Base-by-base conservation (phyloP, 2,888 invertebrate species). In the Pegoplata infirma region DNA sequence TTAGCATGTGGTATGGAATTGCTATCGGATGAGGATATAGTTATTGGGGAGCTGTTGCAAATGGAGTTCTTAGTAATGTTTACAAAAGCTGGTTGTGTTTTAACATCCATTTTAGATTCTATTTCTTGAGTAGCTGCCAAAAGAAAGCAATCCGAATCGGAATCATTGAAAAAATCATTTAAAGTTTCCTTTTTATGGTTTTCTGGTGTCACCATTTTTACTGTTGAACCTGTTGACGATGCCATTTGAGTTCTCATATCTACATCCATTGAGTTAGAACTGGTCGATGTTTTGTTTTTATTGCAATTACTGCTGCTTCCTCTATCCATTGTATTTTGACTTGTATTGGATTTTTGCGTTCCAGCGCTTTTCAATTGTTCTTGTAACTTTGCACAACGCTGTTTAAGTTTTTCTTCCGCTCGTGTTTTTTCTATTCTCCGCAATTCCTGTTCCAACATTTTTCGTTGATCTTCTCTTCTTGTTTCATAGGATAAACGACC, bases 41-140 rank as follows among this genome's bases (percentile, higher is more conserved):
- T 28, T 5, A 46, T 40, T 17, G 46, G 12, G 4, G 64, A 40
- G 5, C 12, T 40, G 3, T 2, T 40, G n/a, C n/a, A 5, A 0
- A n/a, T 5, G 12, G 1, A n/a, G 2, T 40, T 46, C 12, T 12
- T 64, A 25, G 40, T 8, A 14, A 8, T 8, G 40, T 69, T 58
- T 36, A 46, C 28, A 44, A 8, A 47, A 1, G 49, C 19, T 8
- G 47, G 73, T 12, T 82, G 75, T 3, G 80, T 74, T 47, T 74
- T 21, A 17, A 55, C 68, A 40, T 44, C 55, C 5, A 82, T 82
- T 25, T 83, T 80, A 3, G 84, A 82, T 72, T 88, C 88, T 10
- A 87, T 55, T 47, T 86, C 83, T 73, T 88, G 88, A 12, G 88
- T 84, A 3, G 88, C 88, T 72, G 85, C 85, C 6, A 89, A 64